These are phyloP conservation scores for Euphysa ruthae DNA, from an alignment of 30 jellyfish, hydroid and myxozoan species.

Conservation along the genomic window DNA sequence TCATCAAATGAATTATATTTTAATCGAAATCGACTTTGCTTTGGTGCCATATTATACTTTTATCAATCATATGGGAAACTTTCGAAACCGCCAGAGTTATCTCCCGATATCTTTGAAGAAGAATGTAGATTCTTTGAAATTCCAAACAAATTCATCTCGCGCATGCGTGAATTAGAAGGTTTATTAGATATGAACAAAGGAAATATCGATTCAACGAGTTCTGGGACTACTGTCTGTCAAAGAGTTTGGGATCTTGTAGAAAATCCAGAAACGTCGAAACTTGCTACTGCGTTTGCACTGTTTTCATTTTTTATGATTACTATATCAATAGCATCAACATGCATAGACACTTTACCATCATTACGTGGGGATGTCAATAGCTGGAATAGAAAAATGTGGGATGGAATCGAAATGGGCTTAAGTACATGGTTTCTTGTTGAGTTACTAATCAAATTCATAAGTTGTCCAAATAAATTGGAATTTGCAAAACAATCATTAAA, in stretches of 20 bases:
- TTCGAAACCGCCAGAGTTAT: slow-evolving; percentile 59
- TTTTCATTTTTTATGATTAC: slow-evolving; percentile 47
- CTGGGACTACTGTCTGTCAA: background rate
- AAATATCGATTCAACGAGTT: background rate
- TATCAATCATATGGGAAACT: slow-evolving; percentile 83
- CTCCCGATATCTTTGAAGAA: slow-evolving; percentile 60
- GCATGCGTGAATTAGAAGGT: slow-evolving; percentile 63
- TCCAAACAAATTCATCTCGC: slow-evolving; percentile 38
- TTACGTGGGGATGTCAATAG: background rate
- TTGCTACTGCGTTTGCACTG: slow-evolving; percentile 53
- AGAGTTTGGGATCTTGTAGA: slow-evolving; percentile 65
- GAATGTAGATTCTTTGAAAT: slow-evolving; percentile 71
- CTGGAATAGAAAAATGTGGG: slow-evolving; percentile 14
- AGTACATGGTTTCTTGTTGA: slow-evolving; percentile 66
- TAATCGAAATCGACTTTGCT: slow-evolving; percentile 66
- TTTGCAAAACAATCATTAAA: slow-evolving; percentile 49
- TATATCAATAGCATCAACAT: slow-evolving; percentile 51
- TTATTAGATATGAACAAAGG: background rate
- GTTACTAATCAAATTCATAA: slow-evolving; percentile 23
- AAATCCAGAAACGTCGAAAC: slow-evolving; percentile 59
- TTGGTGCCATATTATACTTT: slow-evolving; percentile 78
- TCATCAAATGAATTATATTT: slow-evolving; percentile 49
- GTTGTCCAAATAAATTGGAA: slow-evolving; percentile 41
- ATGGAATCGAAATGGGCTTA: background rate
- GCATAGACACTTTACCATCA: slow-evolving; percentile 69